Base-by-base conservation (phyloP, 2,888 invertebrate genomes). In the Synanthedon andrenaeformis region DNA sequence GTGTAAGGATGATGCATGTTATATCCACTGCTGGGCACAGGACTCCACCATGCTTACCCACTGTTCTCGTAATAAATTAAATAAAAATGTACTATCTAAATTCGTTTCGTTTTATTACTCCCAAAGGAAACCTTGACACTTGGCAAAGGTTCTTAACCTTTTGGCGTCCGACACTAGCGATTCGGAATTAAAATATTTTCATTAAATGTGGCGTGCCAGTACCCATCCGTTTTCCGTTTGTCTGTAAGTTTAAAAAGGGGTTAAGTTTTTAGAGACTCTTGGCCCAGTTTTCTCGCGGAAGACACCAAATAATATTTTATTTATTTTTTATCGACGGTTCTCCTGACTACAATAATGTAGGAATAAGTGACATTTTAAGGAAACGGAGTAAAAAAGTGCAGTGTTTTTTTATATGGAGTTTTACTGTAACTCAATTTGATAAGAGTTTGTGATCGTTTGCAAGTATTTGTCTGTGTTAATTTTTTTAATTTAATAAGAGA, bases 401-500 rank as follows among this genome's bases (percentile, higher is more conserved):
- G 10, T 35, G 0, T 35, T 35, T 35, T 35, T 23, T 23, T 23
- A 23, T 23, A 23, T 23, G 23, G 23, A 23, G 23, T 23, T 5
- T 35, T 35, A 35, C 8, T 35, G 10, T 35, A 35, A 35, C 10
- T 35, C 35, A 10, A 35, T 35, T 35, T 35, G 35, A 35, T 35
- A 35, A 8, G 10, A 35, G 35, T 10, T 35, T 35, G 35, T 35
- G 35, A 35, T 10, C 8, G 35, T 35, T 35, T 10, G 8, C 35
- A 35, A 35, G 35, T 35, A 35, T 35, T 35, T 35, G 35, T 6
- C 6, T 45, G 8, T 14, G 45, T 14, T 45, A n/a, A 45, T 8
- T 45, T 45, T n/a, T 45, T 45, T 45, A 80, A 80, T 79, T 79
- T 79, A 78, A 76, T 79, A 78, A 79, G 73, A 74, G 73, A 72